Base-by-base conservation (phyloP, 2,113 vertebrate genomes). In the Canis aureus region DNA sequence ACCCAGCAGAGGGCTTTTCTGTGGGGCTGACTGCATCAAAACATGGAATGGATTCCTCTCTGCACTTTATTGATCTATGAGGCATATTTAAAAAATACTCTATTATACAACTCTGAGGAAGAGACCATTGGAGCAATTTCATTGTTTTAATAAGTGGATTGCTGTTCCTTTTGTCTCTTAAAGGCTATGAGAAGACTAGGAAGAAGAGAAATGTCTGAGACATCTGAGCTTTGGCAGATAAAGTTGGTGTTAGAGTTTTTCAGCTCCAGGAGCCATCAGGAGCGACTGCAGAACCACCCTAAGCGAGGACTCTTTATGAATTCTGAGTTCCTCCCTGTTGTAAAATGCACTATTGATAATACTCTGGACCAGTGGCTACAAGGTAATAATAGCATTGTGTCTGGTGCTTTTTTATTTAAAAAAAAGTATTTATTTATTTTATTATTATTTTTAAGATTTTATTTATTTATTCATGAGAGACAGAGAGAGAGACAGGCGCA, bases 221-320 rank as follows among this genome's bases (percentile, higher is more conserved):
- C 99, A 0, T 99, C 99, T 66, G 99, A 99, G 23, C 98, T 99
- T 94, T 99, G 99, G 99, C 99, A 99, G 98, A 99, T 99, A 93
- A 99, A 99, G 95, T 98, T 99, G 98, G 99, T 99, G 89, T 98
- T 99, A 95, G 99, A 99, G 78, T 98, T 99, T 94, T 99, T 99
- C 96, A 99, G 99, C 96, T 99, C 99, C 92, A 97, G 99, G 53
- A 99, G 99, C 95, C 99, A 99, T 85, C 99, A 99, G 97, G 99
- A 99, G 43, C 98, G 99, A 49, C 98, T 99, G 95, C 96, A 98
- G 94, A 98, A 97, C 89, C 97, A 98, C 76, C 94, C 98, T n/a
- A 98, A 95, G 89, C 97, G 98, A 13, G 99, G 99, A 0, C 99
- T 99, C 53, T 99, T 99, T 91, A 99, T 99, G 98, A 99, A 99